Base-by-base conservation (phyloP, 92 coral and sea anemone species). In the Chrysogorgia sp. region DNA sequence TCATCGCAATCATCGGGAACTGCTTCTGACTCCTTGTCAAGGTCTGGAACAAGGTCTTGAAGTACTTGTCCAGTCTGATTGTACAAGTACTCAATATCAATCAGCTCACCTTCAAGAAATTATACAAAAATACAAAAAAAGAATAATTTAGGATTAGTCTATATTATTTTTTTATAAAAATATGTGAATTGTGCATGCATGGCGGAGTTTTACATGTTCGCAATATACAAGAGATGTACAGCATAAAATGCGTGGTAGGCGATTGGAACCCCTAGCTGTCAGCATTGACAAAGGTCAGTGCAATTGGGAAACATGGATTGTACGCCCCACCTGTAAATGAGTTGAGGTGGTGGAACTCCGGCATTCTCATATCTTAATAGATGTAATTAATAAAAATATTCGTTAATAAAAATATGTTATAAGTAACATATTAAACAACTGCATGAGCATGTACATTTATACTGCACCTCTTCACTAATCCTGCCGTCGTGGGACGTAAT, bases 31-130 rank as follows among this genome's bases (percentile, higher is more conserved):
- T n/a, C n/a, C n/a, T 58, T 74, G 26, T 77, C 87, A 25, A 82
- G 71, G 34, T 83, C 72, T 24, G 77, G 60, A 41, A 69, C 76
- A 22, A 74, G 57, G 85, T 35, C 47, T 25, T 80, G 53, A 1
- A 76, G 65, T 7, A 74, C 63, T 61, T 81, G 7, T 0, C 84
- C 89, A 77, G 92, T 86, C 26, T 82, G 83, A 17, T 48, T 26
- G 56, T 45, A 82, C 19, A 83, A 43, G 34, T 89, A 86, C 32
- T 86, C 86, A 13, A 86, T 71, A n/a, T 85, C 90, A 43, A 86
- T 82, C 34, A 58, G 80, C 52, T 89, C 86, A 19, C 92, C 90
- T 31, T n/a, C n/a, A n/a, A 43, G 50, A 43, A 43, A 8, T 43
- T n/a, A n/a, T n/a, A n/a, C n/a, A n/a, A n/a, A n/a, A n/a, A n/a